A percentile compares a stretch with the other conserved stretches of the same genome.
These are phyloP conservation scores for Ptychobarbus kaznakovi DNA, from an alignment of 2,797 vertebrate species.

Conservation along the genomic window DNA sequence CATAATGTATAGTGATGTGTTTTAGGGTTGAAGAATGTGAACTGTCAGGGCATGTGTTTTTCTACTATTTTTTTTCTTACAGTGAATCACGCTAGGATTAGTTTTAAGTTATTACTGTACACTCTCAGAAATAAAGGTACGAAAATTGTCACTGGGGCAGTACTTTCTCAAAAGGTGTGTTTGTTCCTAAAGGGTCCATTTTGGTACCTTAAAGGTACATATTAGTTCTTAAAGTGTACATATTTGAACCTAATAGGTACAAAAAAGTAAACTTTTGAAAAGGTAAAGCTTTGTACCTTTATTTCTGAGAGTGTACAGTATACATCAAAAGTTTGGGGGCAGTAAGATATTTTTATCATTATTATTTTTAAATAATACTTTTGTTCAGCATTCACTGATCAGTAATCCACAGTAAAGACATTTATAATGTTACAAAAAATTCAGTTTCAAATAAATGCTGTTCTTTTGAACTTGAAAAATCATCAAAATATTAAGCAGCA, in stretches of 20 bases:
- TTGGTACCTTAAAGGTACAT: no score
- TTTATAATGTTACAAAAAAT: background rate
- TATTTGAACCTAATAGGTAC: no score
- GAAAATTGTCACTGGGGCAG: no score
- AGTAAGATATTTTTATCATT: background rate
- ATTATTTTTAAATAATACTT: background rate
- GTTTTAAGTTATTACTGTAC: background rate
- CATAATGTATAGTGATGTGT: background rate
- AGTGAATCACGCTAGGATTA: background rate
- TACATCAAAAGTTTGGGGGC: background rate
- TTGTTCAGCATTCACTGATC: background rate
- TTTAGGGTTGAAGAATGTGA: background rate
- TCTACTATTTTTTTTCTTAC: background rate
- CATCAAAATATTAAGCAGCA: background rate
- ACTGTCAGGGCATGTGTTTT: background rate
- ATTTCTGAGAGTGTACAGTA: no score
- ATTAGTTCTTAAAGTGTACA: no score
- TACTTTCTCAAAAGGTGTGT: no score
- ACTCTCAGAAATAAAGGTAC: background rate
- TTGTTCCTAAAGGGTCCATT: no score
- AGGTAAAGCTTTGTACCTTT: no score
- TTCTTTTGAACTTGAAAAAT: background rate
- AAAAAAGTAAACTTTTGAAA: no score
- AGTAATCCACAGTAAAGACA: background rate
- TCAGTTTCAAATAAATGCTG: background rate